phyloP scores from a whole-genome alignment of 2,113 vertebrate genomes.

The Capra hircus region DNA sequence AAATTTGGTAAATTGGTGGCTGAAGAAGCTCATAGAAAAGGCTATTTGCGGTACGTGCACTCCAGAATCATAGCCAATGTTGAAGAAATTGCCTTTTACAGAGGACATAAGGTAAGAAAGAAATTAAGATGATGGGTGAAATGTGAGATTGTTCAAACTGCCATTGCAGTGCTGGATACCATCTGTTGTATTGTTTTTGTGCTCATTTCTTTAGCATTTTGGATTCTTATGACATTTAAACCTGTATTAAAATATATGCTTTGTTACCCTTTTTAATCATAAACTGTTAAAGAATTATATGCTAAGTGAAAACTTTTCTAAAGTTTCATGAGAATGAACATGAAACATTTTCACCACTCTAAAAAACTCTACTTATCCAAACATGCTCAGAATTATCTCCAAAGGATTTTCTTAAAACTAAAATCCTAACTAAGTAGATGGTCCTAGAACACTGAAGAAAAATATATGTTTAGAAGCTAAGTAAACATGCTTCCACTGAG shows the following conservation, averaged over 20 bases:
- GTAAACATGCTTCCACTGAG: background rate
- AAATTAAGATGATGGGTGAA: slow-evolving; percentile 18
- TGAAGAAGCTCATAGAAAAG: slow-evolving; percentile 95
- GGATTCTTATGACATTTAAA: slow-evolving; percentile 42
- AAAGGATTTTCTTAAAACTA: slow-evolving; percentile 21
- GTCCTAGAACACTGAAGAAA: background rate
- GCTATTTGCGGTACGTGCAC: slow-evolving; percentile 95
- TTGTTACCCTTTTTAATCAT: background rate
- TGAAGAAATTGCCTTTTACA: slow-evolving; percentile 98
- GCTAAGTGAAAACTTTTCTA: background rate
- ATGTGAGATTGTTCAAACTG: background rate
- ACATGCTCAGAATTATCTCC: background rate
- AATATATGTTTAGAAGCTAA: background rate
- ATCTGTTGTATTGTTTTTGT: slow-evolving; percentile 43
- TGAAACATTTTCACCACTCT: background rate
- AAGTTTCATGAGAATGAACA: slow-evolving; percentile 12
- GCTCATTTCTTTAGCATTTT: background rate
- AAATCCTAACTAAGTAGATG: background rate
- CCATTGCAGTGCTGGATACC: background rate
- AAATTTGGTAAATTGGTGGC: slow-evolving; percentile 96
- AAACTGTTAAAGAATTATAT: background rate
- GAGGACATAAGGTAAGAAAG: slow-evolving; percentile 94
- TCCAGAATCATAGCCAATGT: slow-evolving; percentile 97
- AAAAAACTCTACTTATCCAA: background rate
- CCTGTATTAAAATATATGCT: slow-evolving; percentile 31